phyloP scores from a whole-genome alignment of 92 coral and sea anemone genomes.

The Epizoanthus stellaris region DNA sequence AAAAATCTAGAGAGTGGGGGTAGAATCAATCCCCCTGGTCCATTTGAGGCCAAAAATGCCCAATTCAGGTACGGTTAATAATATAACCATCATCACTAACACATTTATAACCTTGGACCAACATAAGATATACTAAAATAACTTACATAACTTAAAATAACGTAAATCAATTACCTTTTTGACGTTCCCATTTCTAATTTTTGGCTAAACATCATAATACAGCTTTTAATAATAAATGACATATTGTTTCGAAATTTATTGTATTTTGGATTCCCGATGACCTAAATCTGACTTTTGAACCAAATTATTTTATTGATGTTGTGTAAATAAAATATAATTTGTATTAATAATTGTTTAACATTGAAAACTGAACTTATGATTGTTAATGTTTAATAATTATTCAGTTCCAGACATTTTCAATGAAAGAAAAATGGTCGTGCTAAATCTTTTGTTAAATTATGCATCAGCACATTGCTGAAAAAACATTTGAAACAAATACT shows the following conservation, averaged over 20 bases:
- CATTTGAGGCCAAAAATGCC: too few species aligned
- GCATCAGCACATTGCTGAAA: not conserved
- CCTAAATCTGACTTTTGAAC: not conserved
- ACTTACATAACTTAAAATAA: too few species aligned
- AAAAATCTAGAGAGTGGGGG: too few species aligned
- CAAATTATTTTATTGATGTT: not conserved
- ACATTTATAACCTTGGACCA: too few species aligned
- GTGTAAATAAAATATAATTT: not conserved
- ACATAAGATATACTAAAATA: too few species aligned
- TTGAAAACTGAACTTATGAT: not conserved
- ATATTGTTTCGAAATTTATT: too few species aligned
- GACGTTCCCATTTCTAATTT: too few species aligned
- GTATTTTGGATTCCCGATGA: too few species aligned
- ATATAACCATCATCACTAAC: too few species aligned
- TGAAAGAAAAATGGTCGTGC: not conserved
- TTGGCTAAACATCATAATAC: not conserved
- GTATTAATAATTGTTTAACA: not conserved
- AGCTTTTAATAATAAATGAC: not conserved
- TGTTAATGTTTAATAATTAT: not conserved
- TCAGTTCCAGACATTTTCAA: constrained; percentile 42
- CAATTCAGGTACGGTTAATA: too few species aligned
- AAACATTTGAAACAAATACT: not conserved
- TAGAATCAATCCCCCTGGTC: too few species aligned
- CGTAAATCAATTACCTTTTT: too few species aligned
- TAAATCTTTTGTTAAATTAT: constrained; percentile 4